Percentiles rank a stretch among this genome's conserved stretches.
Evolutionary conservation across 2,888 invertebrate species (phyloP).

Genomic region (Ectemnius cavifrons): DNA sequence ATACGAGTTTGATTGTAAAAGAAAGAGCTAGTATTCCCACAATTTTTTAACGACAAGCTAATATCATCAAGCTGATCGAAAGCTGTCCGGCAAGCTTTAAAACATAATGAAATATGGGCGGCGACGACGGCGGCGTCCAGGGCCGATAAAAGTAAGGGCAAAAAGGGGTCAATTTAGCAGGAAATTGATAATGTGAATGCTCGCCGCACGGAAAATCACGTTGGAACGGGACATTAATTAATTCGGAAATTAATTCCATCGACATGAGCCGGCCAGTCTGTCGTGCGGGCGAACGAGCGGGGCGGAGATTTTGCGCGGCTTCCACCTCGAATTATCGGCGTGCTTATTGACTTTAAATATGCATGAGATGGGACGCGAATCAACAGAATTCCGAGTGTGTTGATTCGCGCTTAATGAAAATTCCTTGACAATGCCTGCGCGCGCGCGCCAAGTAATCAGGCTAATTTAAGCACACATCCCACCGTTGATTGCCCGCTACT

Average conservation of each 20-base stretch:
- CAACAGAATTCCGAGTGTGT: constrained; percentile 1
- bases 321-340: constrained; percentile 5
- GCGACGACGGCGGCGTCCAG: no score
- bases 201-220: background rate
- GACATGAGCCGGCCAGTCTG: constrained; percentile 2
- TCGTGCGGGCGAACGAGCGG: background rate
- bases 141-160: background rate
- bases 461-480: no score
- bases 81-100: no score
- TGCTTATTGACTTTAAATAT: constrained; percentile 9
- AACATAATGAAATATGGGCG: no score
- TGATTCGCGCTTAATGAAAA: constrained; percentile 5
- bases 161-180: constrained; percentile 7
- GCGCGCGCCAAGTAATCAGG: no score
- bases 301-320: background rate
- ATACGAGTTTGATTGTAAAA: no score
- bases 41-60: no score
- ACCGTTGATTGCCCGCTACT: no score
- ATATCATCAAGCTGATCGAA: no score
- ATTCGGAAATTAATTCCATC: constrained; percentile 10
- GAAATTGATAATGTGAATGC: constrained; percentile 6
- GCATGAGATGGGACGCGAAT: background rate
- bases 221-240: background rate
- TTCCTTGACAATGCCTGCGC: background rate
- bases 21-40: no score